phyloP scores from a whole-genome alignment of 2,797 vertebrate genomes.

The Urocyon cinereoargenteus region DNA sequence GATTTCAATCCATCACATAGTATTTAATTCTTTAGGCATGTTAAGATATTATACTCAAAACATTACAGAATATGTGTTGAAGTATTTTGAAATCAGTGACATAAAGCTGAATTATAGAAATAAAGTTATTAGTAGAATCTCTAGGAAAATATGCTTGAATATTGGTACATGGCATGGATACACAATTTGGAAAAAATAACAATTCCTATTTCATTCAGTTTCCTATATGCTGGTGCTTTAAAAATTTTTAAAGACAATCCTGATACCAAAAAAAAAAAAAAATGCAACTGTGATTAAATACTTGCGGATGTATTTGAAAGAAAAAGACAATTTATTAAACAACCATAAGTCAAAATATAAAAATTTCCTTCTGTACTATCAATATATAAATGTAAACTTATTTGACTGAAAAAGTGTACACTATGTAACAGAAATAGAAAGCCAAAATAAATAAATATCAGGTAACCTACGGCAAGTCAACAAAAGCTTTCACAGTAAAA shows the following conservation, averaged over 20 bases:
- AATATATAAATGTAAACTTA: not conserved
- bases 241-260: not conserved
- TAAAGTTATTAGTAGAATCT: not conserved
- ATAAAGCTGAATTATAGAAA: slow-evolving; percentile 34
- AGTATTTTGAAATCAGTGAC: slow-evolving; percentile 73
- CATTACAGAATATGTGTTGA: slow-evolving; percentile 26
- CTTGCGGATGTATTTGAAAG: not conserved
- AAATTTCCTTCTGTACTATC: not conserved
- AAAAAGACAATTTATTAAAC: slow-evolving; percentile 5
- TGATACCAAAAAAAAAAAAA: not conserved
- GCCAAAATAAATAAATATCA: not conserved
- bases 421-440: slow-evolving; percentile 29
- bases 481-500: slow-evolving; percentile 65
- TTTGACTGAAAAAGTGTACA: not conserved
- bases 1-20: slow-evolving; percentile 57
- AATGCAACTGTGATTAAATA: not conserved
- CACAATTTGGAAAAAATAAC: not conserved
- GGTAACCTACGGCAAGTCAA: not conserved
- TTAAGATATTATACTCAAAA: slow-evolving; percentile 46
- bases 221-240: not conserved
- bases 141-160: not conserved
- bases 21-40: slow-evolving; percentile 6
- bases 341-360: not conserved
- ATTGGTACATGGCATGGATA: not conserved
- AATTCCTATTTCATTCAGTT: not conserved